Base-by-base conservation (phyloP, 1,140 invertebrate species). In the Latrodectus geometricus region DNA sequence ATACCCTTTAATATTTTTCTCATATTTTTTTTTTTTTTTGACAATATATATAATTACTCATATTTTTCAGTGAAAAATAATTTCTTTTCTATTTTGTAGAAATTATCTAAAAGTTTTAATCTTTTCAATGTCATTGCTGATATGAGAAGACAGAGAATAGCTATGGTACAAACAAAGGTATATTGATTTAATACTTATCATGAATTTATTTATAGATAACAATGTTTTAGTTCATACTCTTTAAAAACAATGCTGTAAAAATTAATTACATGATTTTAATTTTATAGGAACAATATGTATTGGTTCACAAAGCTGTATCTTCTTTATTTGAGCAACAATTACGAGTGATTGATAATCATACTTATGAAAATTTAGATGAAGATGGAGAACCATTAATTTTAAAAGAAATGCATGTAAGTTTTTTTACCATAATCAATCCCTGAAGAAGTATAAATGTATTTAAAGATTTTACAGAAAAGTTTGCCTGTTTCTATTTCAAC, bases 111-210 rank as follows among this genome's bases (percentile, higher is more conserved):
- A 69, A 72, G 70, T 79, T 93, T 94, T 88, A 93, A 92, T 88
- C 88, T 94, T 48, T 93, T 91, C 89, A 90, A 92, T 49, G 90
- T 94, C 79, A 93, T 94, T 17, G 90, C 91, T 78, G 91, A 92
- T 12, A 93, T 94, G 93, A 88, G 94, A 79, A 91, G 91, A 80
- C 94, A 94, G 88, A 89, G 94, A 84, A 92, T 93, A 74, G 93
- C 93, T 8, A 94, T 94, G 93, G 93, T 94, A 11, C 93, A 94
- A 89, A 93, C 93, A 9, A 88, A 88, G 35, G 88, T 88, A 56
- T 20, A 69, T 66, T 54, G 35, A 61, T 61, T 61, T 61, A 61
- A 8, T 61, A 8, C 11, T 61, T 61, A 17, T 61, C 11, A 14
- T 61, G 54, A 61, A 61, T 11, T 61, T 61, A 61, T 2, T 4